Conservation (phyloP, 2,797 vertebrate genomes). For the Protosalanx chinensis region DNA sequence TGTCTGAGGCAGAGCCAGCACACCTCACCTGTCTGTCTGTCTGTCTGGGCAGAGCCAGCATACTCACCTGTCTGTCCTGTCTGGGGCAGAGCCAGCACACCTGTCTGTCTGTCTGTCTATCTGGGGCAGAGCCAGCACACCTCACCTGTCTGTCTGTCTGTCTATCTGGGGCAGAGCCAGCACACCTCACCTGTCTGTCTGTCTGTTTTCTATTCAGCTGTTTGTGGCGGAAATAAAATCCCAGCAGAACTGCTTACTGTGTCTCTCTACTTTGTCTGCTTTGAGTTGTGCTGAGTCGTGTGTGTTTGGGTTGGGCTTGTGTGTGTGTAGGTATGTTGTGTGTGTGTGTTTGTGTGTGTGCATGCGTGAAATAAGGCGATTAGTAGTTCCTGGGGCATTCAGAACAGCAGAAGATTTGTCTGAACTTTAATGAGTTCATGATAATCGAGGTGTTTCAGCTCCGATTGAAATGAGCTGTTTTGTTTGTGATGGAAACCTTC, state of each 20-base stretch:
- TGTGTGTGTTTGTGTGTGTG: conserved; percentile 3
- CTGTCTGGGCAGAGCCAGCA: too few species aligned
- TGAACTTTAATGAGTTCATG: conserved; percentile 46
- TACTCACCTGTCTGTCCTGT: too few species aligned
- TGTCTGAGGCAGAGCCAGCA: too few species aligned
- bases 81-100: too few species aligned
- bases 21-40: too few species aligned
- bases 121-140: too few species aligned
- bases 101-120: too few species aligned
- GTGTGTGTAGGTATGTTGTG: not conserved
- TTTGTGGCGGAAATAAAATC: not conserved
- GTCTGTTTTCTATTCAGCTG: conserved; percentile 14
- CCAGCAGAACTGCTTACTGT: not conserved
- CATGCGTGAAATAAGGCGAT: conserved; percentile 4
- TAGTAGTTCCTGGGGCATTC: not conserved
- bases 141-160: too few species aligned
- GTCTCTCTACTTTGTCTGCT: not conserved
- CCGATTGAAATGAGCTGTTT: conserved; percentile 26
- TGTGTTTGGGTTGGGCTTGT: not conserved
- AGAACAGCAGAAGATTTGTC: not conserved
- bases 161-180: too few species aligned
- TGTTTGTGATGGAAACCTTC: conserved; percentile 44
- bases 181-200: too few species aligned
- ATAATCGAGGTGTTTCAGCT: conserved; percentile 46
- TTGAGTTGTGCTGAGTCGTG: not conserved